phyloP scores from a whole-genome alignment of 2,113 vertebrate species.

The western clawed frog (Xenopus tropicalis) region DNA sequence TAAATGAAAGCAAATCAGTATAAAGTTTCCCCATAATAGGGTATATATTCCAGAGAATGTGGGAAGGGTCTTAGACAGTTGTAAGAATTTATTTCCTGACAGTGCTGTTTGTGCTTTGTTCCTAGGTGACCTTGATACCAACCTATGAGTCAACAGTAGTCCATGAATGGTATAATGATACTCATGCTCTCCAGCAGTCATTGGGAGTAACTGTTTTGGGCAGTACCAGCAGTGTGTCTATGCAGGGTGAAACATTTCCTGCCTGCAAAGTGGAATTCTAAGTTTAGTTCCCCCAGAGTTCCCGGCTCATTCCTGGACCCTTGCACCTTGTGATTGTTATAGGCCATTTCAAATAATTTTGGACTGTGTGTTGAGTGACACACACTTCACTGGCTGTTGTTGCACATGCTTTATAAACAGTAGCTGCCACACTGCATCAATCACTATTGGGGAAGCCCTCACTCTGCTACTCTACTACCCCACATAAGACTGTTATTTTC shows the following conservation, averaged over 20 bases:
- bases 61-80: no score
- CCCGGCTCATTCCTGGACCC: neutral
- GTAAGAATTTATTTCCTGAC: no score
- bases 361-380: neutral
- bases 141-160: slow-evolving; percentile 85
- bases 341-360: neutral
- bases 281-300: slow-evolving; percentile 9
- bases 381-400: neutral
- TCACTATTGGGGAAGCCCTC: neutral
- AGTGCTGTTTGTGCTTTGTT: neutral
- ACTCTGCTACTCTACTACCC: neutral
- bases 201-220: slow-evolving; percentile 82
- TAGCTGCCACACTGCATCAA: neutral
- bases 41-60: no score
- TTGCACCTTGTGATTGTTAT: slow-evolving; percentile 2
- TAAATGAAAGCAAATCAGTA: no score
- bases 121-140: slow-evolving; percentile 87
- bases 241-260: slow-evolving; percentile 92
- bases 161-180: slow-evolving; percentile 91
- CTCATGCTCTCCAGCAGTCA: slow-evolving; percentile 71
- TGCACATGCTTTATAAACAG: slow-evolving; percentile 7
- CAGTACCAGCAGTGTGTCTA: slow-evolving; percentile 90
- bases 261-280: slow-evolving; percentile 96
- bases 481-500: no score
- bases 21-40: no score